phyloP scores from a whole-genome alignment of 2,888 invertebrate species.

The Aplocera efformata region DNA sequence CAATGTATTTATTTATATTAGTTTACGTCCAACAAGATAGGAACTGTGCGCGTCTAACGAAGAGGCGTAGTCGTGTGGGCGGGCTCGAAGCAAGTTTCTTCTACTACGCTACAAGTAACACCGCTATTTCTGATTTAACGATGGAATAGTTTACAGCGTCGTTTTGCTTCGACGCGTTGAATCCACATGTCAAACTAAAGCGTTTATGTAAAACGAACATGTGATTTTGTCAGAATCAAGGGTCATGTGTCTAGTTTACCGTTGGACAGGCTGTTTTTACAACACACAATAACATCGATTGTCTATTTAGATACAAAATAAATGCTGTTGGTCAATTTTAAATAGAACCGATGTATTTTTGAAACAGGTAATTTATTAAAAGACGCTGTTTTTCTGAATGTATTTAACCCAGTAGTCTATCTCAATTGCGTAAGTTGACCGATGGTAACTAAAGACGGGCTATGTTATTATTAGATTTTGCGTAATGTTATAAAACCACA shows the following conservation, averaged over 20 bases:
- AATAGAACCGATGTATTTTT: constrained; percentile 24
- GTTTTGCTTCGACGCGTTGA: constrained; percentile 33
- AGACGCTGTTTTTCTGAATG: constrained; percentile 5
- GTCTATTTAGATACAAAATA: constrained; percentile 38
- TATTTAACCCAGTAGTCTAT: constrained; percentile 5
- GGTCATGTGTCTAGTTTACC: constrained; percentile 39
- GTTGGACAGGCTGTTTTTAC: constrained; percentile 48
- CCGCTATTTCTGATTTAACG: constrained; percentile 60
- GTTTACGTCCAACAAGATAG: constrained; percentile 52
- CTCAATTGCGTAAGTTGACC: constrained; percentile 11
- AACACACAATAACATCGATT: constrained; percentile 43
- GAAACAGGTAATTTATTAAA: constrained; percentile 3
- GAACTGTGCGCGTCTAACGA: constrained; percentile 53
- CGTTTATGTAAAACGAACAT: constrained; percentile 44
- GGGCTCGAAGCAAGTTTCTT: constrained; percentile 65
- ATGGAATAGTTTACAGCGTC: constrained; percentile 52
- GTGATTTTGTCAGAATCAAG: constrained; percentile 28
- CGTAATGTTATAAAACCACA: constrained; percentile 16
- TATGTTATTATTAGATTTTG: constrained; percentile 7
- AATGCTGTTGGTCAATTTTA: constrained; percentile 31
- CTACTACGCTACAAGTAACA: constrained; percentile 64
- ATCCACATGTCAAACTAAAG: constrained; percentile 33
- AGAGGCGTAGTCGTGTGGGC: constrained; percentile 69
- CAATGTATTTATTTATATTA: constrained; percentile 49
- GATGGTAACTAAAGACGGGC: constrained; percentile 8